These are phyloP conservation scores for Fukomys damarensis DNA, from an alignment of 2,113 vertebrate species.

Conservation along the genomic window DNA sequence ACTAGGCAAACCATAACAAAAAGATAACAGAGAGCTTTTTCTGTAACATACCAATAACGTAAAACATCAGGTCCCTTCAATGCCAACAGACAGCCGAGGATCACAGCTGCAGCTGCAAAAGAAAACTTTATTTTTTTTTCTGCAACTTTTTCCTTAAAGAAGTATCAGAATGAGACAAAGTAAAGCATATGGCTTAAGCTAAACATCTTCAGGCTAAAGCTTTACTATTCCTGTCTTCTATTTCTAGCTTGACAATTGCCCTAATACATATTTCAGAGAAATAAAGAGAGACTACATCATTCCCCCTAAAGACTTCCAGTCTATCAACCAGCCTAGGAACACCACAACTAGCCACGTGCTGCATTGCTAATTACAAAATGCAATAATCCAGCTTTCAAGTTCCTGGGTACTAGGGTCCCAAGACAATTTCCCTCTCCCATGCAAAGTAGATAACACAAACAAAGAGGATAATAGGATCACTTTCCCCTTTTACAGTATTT, in stretches of 20 bases:
- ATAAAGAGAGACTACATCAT: not conserved
- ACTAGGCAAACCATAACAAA: conserved; percentile 25
- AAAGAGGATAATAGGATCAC: conserved; percentile 56
- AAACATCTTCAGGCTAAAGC: not conserved
- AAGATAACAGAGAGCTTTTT: conserved; percentile 62
- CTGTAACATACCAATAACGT: conserved; percentile 97
- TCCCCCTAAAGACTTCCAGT: conserved; percentile 6
- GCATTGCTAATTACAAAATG: conserved; percentile 60
- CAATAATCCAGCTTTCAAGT: conserved; percentile 50
- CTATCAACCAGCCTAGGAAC: conserved; percentile 5
- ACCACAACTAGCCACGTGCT: conserved; percentile 48
- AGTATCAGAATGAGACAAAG: conserved; percentile 37
- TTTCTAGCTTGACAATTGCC: conserved; percentile 39
- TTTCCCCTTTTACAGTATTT: conserved; percentile 19
- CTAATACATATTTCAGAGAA: not conserved
- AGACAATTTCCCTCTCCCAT: conserved; percentile 50
- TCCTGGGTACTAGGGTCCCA: conserved; percentile 39
- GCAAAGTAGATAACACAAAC: conserved; percentile 57
- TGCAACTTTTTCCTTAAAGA: conserved; percentile 80
- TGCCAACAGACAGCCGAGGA: conserved; percentile 92
- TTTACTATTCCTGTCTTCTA: not conserved
- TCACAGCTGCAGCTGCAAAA: conserved; percentile 90
- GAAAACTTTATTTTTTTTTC: conserved; percentile 90
- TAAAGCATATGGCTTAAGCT: not conserved
- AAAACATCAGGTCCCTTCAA: conserved; percentile 99